phyloP scores from a whole-genome alignment of 2,113 vertebrate genomes.

The Sturnira hondurensis region DNA sequence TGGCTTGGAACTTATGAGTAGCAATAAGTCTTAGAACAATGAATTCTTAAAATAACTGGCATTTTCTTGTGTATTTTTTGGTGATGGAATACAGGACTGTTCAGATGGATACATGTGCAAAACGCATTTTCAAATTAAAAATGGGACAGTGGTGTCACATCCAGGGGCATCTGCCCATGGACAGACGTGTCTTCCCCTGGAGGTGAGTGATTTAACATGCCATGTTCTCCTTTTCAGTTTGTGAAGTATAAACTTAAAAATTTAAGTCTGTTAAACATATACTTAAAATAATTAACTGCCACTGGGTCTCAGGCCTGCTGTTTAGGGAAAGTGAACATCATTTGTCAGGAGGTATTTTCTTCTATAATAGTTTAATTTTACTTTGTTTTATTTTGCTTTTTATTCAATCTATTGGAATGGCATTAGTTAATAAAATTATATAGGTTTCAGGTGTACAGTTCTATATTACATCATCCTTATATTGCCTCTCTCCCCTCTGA shows the following conservation, averaged over 20 bases:
- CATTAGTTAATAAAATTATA: background rate
- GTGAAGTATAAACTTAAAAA: background rate
- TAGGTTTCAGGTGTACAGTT: background rate
- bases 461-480: background rate
- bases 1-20: background rate
- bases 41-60: slow-evolving; percentile 23
- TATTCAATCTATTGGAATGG: background rate
- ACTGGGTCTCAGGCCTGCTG: background rate
- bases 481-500: background rate
- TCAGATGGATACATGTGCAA: slow-evolving; percentile 83
- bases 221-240: background rate
- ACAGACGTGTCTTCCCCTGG: slow-evolving; percentile 50
- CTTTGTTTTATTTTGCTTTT: background rate
- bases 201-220: slow-evolving; percentile 75
- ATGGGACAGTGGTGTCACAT: background rate
- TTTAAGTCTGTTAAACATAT: background rate
- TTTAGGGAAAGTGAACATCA: background rate
- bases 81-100: slow-evolving; percentile 75
- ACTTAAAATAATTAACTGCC: background rate
- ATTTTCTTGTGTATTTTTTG: slow-evolving; percentile 59
- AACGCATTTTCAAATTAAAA: slow-evolving; percentile 77
- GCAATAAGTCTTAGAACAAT: slow-evolving; percentile 18
- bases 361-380: background rate
- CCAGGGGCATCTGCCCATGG: slow-evolving; percentile 19
- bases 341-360: background rate